Conservation (phyloP, 2,888 invertebrate species). For the Alentia gelatinosa region DNA sequence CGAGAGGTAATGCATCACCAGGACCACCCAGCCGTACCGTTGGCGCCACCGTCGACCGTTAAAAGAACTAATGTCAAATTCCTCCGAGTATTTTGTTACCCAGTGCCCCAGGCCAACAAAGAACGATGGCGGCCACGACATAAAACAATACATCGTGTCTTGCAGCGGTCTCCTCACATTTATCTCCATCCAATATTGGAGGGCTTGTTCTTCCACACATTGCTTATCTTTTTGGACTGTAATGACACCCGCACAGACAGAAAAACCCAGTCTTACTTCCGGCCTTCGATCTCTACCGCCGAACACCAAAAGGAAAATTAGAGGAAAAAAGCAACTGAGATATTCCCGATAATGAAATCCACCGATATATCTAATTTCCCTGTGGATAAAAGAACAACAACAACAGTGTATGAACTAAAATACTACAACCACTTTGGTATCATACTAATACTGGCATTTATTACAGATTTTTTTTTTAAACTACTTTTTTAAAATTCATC, state of each 20-base stretch:
- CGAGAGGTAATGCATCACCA: constrained; percentile 5
- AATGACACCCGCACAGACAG: not conserved
- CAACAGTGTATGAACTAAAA: too few relatives aligned
- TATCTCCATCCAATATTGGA: not conserved
- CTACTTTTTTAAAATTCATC: not conserved
- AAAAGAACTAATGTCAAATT: constrained; percentile 25
- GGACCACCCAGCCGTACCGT: constrained; percentile 26
- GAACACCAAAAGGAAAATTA: not conserved
- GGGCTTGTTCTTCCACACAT: not conserved
- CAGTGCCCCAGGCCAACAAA: not conserved
- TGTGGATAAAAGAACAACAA: too few relatives aligned
- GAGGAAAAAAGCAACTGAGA: not conserved
- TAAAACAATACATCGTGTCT: constrained; percentile 14
- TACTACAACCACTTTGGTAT: too few relatives aligned
- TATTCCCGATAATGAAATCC: not conserved
- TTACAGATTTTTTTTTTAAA: too few relatives aligned
- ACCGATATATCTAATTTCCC: not conserved
- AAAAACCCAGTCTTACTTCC: not conserved
- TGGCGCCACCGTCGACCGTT: not conserved
- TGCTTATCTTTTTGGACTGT: not conserved
- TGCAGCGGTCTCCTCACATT: not conserved
- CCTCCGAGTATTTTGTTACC: constrained; percentile 38
- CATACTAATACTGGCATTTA: too few relatives aligned
- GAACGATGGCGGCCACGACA: not conserved
- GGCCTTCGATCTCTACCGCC: not conserved